phyloP scores from a whole-genome alignment of 1,140 invertebrate genomes.

The Aphelinus atriplicis region DNA sequence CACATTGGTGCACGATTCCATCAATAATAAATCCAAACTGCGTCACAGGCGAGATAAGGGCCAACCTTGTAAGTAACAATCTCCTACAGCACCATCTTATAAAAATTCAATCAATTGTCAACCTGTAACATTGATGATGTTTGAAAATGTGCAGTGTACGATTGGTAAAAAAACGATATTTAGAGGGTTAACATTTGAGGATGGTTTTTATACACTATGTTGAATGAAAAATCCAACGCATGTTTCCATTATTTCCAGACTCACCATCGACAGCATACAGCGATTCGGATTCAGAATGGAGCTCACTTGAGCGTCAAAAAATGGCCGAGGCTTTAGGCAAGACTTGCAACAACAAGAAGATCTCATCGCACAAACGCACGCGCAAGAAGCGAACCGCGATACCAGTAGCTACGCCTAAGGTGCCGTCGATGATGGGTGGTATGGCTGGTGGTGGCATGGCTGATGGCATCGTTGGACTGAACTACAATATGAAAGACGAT shows the following conservation, averaged over 20 bases:
- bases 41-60: conserved; percentile 73
- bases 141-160: too few relatives aligned
- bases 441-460: conserved; percentile 50
- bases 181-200: too few relatives aligned
- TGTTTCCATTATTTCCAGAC: neutral
- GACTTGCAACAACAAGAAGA: conserved; percentile 74
- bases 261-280: conserved; percentile 72
- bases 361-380: conserved; percentile 80
- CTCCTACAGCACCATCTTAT: too few relatives aligned
- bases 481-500: conserved; percentile 61
- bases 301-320: conserved; percentile 78
- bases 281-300: conserved; percentile 89
- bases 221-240: too few relatives aligned
- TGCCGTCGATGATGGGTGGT: conserved; percentile 69
- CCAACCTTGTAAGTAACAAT: conserved; percentile 68
- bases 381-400: conserved; percentile 81
- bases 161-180: too few relatives aligned
- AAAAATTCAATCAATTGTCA: conserved; percentile 1
- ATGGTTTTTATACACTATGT: too few relatives aligned
- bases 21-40: conserved; percentile 71
- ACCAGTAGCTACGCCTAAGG: conserved; percentile 85
- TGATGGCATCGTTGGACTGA: conserved; percentile 54
- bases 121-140: neutral
- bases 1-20: conserved; percentile 72
- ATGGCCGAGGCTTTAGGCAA: conserved; percentile 74